These are phyloP conservation scores for Rhinella marina DNA, from an alignment of 2,797 vertebrate species.

Conservation along the genomic window DNA sequence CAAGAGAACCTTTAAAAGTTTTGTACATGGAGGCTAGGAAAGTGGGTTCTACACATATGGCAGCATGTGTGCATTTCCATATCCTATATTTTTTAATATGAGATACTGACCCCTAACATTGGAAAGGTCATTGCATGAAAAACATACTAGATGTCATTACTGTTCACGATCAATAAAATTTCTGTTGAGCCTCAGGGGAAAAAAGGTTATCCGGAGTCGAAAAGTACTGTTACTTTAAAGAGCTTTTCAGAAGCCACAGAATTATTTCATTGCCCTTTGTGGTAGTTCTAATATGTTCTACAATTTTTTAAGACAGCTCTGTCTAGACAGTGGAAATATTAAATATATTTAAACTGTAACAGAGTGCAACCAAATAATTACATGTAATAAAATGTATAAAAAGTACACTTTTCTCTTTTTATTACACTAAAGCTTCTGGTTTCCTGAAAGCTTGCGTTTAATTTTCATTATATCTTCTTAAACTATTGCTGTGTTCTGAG, in stretches of 20 bases:
- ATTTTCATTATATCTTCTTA: slow-evolving; percentile 17
- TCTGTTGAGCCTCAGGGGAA: background rate
- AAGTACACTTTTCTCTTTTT: background rate
- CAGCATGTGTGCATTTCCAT: background rate
- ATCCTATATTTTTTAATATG: background rate
- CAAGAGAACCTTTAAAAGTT: background rate
- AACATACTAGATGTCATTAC: background rate
- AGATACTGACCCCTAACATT: background rate
- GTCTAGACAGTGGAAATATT: slow-evolving; percentile 14
- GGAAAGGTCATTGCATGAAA: background rate
- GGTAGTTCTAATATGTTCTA: background rate
- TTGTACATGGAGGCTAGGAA: background rate
- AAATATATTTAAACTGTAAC: background rate
- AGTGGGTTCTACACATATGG: background rate
- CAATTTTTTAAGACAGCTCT: background rate
- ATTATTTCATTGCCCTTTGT: background rate
- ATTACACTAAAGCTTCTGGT: slow-evolving; percentile 11
- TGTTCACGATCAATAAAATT: background rate
- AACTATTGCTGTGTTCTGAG: background rate
- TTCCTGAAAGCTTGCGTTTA: background rate
- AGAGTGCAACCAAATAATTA: slow-evolving; percentile 16
- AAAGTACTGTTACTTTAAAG: slow-evolving; percentile 1
- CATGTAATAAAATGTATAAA: slow-evolving; percentile 13
- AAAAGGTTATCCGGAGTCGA: background rate
- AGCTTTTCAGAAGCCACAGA: slow-evolving; percentile 17